phyloP scores from a whole-genome alignment of 2,113 vertebrate species.

The Candoia aspera region DNA sequence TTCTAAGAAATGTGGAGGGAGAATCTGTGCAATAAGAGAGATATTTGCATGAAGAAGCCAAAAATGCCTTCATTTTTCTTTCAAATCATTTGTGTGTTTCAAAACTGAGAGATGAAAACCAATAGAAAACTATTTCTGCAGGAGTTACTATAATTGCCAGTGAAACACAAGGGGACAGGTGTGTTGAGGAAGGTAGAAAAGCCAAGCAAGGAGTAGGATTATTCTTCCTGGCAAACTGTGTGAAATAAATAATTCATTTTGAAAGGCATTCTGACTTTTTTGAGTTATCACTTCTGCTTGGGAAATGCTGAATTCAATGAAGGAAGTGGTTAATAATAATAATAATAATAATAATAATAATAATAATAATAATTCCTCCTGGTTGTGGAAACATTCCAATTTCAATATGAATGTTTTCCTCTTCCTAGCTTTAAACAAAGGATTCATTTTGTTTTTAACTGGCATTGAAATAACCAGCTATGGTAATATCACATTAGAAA shows the following conservation, averaged over 20 bases:
- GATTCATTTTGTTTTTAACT: background rate
- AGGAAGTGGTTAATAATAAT: conserved; percentile 11
- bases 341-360: conserved; percentile 1
- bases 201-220: conserved; percentile 20
- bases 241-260: conserved; percentile 23
- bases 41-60: conserved; percentile 31
- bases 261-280: background rate
- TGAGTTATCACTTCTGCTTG: background rate
- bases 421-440: background rate
- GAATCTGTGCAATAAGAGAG: conserved; percentile 28
- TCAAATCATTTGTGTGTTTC: conserved; percentile 25
- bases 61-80: conserved; percentile 33
- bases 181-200: background rate
- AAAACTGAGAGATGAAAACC: conserved; percentile 21
- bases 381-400: background rate
- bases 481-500: background rate
- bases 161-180: background rate
- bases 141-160: conserved; percentile 23
- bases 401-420: background rate
- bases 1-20: conserved; percentile 8
- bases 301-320: conserved; percentile 16
- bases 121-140: conserved; percentile 3
- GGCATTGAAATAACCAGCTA: background rate
- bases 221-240: background rate
- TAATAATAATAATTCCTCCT: background rate